Base-by-base conservation (phyloP, 2,113 vertebrate genomes). In the Vulpes vulpes region DNA sequence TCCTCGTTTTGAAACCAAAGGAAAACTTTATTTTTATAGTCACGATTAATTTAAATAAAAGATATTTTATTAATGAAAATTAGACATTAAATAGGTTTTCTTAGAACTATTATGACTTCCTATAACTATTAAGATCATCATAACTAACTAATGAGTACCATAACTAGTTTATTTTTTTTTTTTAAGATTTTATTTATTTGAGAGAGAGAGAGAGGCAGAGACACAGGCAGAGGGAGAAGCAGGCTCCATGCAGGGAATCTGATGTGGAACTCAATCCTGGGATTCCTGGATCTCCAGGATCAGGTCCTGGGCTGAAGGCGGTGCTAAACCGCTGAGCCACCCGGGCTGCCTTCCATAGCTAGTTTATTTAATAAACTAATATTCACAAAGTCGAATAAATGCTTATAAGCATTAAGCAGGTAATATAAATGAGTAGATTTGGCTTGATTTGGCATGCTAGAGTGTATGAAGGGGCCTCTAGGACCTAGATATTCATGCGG, bases 11-110 rank as follows among this genome's bases (percentile, higher is more conserved):
- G n/a, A 53, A 94, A 88, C 20, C 8, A 80, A 79, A 98, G 60
- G 10, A 85, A 97, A 95, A 43, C 32, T 90, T 93, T 53, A 86
- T 38, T 95, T 53, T 89, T 78, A 73, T 25, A 91, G 17, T 43
- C 20, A 93, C 17, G 89, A 88, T 82, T 55, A 79, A 55, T 30
- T 96, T 95, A 89, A 91, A 74, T 89, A 59, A 35, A 71, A 88
- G 64, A 90, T 82, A 62, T 11, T 91, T 81, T 92, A 60, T 86
- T 83, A 49, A 74, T 84, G 14, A 95, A 82, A 38, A 95, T 62
- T 62, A 95, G 11, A n/a, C 35, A 59, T 80, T 85, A 96, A 89
- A 67, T 64, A 81, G 57, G 32, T 83, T 78, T 83, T 62, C 5
- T 43, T 80, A 32, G 76, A 64, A 81, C 27, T 92, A 38, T 89